A percentile compares a stretch with the other conserved stretches of the same genome.
phyloP scores from a whole-genome alignment of 2,888 invertebrate genomes.

The Graphium colonna region DNA sequence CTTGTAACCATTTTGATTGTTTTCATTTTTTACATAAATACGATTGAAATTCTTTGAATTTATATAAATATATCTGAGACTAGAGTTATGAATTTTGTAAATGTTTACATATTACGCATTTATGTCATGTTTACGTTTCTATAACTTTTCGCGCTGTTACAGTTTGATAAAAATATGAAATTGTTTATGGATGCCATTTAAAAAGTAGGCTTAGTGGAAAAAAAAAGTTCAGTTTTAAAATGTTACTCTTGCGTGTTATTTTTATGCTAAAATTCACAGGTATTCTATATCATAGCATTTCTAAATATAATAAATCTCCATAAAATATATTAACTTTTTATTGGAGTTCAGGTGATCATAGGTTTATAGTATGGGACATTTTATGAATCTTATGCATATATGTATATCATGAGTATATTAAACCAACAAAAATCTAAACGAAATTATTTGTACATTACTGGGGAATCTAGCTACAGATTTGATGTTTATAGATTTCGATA shows the following conservation, averaged over 20 bases:
- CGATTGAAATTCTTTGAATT: background rate
- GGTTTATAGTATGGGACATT: constrained; percentile 23
- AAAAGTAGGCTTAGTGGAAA: background rate
- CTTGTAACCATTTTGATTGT: background rate
- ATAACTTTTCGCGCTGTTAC: background rate
- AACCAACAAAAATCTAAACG: too few species aligned
- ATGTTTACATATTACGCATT: background rate
- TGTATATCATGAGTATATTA: background rate
- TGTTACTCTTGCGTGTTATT: background rate
- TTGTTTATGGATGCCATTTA: background rate
- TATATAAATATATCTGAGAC: background rate
- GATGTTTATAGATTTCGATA: too few species aligned
- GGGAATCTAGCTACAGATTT: too few species aligned
- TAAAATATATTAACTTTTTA: constrained; percentile 25
- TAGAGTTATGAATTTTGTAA: too few species aligned
- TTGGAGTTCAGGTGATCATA: constrained; percentile 8
- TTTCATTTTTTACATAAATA: background rate
- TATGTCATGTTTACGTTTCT: too few species aligned
- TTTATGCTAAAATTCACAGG: background rate
- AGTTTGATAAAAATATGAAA: background rate
- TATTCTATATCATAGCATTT: constrained; percentile 1
- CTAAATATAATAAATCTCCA: constrained; percentile 13
- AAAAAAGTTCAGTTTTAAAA: background rate
- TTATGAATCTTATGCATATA: background rate
- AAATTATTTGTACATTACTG: too few species aligned